Percentiles rank a stretch among this genome's conserved stretches.
phyloP scores from a whole-genome alignment of 2,113 vertebrate genomes.

The Lontra canadensis region DNA sequence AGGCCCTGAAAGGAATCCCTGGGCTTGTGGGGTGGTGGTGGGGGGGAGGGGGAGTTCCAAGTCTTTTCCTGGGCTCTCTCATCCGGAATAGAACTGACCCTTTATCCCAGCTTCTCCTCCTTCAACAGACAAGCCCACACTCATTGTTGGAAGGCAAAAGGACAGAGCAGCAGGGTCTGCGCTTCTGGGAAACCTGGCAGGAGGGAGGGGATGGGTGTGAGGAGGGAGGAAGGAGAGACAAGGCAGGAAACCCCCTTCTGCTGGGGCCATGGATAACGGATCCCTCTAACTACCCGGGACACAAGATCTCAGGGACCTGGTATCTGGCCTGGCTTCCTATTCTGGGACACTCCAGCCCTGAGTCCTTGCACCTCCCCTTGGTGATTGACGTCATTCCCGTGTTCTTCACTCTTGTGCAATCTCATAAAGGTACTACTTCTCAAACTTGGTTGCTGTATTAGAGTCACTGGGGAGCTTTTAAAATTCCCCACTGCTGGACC shows the following conservation, averaged over 20 bases:
- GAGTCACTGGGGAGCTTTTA: background rate
- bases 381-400: background rate
- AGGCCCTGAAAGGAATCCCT: background rate
- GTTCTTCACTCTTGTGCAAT: background rate
- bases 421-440: background rate
- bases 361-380: background rate
- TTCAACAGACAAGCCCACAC: background rate
- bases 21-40: too few relatives aligned
- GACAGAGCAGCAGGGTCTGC: background rate
- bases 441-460: background rate
- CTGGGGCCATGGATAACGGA: rapidly evolving
- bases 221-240: background rate
- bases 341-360: background rate
- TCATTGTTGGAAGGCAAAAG: background rate
- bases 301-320: background rate
- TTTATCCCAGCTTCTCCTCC: background rate
- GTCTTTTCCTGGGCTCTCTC: background rate
- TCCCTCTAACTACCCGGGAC: background rate
- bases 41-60: too few relatives aligned
- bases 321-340: background rate
- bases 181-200: background rate
- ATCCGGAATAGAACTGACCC: background rate
- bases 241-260: background rate
- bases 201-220: background rate
- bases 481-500: background rate